phyloP scores from a whole-genome alignment of 2,888 invertebrate genomes.

The Rhaphigaster nebulosa region DNA sequence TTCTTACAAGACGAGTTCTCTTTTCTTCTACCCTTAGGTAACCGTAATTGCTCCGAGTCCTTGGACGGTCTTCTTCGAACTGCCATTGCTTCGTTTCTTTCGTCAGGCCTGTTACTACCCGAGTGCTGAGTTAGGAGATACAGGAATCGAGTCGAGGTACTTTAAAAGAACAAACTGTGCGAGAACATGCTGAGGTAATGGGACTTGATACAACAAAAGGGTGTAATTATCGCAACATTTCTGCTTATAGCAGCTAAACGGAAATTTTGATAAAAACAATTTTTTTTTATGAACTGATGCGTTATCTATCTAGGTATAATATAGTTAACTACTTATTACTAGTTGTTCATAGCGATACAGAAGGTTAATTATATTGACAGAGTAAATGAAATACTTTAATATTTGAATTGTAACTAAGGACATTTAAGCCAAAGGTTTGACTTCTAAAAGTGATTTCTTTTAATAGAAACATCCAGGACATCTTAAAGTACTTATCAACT shows the following conservation, averaged over 20 bases:
- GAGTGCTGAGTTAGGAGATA: conserved; percentile 45
- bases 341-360: too few relatives aligned
- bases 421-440: too few relatives aligned
- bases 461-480: too few relatives aligned
- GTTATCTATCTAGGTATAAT: too few relatives aligned
- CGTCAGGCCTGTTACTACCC: conserved; percentile 25
- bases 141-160: conserved; percentile 9
- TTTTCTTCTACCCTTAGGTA: conserved; percentile 18
- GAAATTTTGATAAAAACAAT: background rate
- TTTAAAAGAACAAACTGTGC: background rate
- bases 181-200: background rate
- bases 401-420: too few relatives aligned
- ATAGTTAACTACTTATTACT: too few relatives aligned
- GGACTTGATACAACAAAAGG: background rate
- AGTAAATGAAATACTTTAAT: too few relatives aligned
- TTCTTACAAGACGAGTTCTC: conserved; percentile 7
- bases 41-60: conserved; percentile 37
- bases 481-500: too few relatives aligned
- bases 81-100: conserved; percentile 37
- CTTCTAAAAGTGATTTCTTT: too few relatives aligned
- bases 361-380: too few relatives aligned
- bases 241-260: background rate
- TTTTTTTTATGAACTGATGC: background rate
- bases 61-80: conserved; percentile 47
- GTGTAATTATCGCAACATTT: background rate